Conservation (phyloP, 2,113 vertebrate genomes). For the Neogale vison region DNA sequence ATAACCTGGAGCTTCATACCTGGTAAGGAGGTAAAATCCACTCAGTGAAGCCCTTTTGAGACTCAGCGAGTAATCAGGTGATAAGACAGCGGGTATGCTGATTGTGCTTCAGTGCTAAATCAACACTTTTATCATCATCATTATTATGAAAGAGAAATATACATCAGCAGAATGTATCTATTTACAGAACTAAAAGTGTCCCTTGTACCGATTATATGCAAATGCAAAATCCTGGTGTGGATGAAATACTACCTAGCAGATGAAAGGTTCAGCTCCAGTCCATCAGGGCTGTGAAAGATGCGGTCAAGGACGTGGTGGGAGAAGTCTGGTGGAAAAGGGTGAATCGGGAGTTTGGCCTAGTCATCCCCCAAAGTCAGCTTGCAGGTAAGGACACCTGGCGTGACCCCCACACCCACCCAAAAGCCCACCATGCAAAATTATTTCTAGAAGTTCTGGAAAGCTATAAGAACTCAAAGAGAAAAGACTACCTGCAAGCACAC, state of each 20-base stretch:
- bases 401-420: neutral
- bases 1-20: neutral
- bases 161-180: neutral
- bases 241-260: neutral
- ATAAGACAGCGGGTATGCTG: neutral
- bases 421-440: neutral
- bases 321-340: neutral
- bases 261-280: neutral
- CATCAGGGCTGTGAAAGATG: neutral
- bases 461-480: neutral
- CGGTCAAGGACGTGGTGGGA: neutral
- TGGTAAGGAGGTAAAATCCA: neutral
- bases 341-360: too few relatives aligned
- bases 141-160: slow-evolving; percentile 5
- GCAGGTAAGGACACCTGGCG: neutral
- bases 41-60: neutral
- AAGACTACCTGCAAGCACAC: neutral
- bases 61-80: neutral
- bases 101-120: neutral
- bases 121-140: neutral
- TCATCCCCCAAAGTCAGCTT: neutral
- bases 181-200: neutral
- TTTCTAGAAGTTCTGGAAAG: neutral
- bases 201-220: neutral
- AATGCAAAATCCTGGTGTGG: neutral